A percentile compares a stretch with the other conserved stretches of the same genome.
These are phyloP conservation scores for Scaptomyza graminum DNA, from an alignment of 1,140 invertebrate species.

Conservation along the genomic window DNA sequence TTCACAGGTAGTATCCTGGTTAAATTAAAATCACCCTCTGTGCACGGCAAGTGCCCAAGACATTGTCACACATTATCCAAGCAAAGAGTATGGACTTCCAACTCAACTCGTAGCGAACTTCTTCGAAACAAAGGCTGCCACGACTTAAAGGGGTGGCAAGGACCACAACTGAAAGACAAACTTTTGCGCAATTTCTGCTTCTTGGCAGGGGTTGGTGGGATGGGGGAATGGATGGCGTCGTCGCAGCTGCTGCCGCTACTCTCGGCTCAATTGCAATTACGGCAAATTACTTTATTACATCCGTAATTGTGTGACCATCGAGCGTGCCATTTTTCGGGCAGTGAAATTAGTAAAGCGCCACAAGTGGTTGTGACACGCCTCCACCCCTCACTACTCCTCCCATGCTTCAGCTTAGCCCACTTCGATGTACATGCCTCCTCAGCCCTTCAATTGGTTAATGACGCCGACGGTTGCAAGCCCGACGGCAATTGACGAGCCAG, in stretches of 20 bases:
- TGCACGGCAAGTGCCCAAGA: constrained; percentile 70
- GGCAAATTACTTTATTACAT: constrained; percentile 83
- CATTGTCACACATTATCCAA: constrained; percentile 72
- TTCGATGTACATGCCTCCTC: constrained; percentile 15
- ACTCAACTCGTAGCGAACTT: constrained; percentile 24
- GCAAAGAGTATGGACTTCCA: constrained; percentile 7
- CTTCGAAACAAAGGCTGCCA: constrained; percentile 54
- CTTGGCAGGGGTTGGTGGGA: constrained; percentile 10
- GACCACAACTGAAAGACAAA: constrained; percentile 42
- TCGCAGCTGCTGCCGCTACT: constrained; percentile 40
- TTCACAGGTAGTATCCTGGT: constrained; percentile 39
- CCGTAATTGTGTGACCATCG: constrained; percentile 83
- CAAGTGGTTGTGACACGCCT: constrained; percentile 68
- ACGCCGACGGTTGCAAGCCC: constrained; percentile 32
- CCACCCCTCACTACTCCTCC: not conserved
- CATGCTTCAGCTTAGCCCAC: not conserved
- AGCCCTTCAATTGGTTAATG: constrained; percentile 21
- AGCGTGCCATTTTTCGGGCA: constrained; percentile 79
- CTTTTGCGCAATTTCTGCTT: constrained; percentile 33
- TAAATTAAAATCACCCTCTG: constrained; percentile 79
- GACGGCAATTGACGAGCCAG: constrained; percentile 39
- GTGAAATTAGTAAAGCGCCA: constrained; percentile 67
- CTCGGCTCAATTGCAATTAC: constrained; percentile 82
- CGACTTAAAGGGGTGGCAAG: constrained; percentile 17
- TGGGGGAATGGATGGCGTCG: not conserved